Evolutionary conservation across 1,140 invertebrate species (phyloP).

Genomic region (Subanguina moxae): DNA sequence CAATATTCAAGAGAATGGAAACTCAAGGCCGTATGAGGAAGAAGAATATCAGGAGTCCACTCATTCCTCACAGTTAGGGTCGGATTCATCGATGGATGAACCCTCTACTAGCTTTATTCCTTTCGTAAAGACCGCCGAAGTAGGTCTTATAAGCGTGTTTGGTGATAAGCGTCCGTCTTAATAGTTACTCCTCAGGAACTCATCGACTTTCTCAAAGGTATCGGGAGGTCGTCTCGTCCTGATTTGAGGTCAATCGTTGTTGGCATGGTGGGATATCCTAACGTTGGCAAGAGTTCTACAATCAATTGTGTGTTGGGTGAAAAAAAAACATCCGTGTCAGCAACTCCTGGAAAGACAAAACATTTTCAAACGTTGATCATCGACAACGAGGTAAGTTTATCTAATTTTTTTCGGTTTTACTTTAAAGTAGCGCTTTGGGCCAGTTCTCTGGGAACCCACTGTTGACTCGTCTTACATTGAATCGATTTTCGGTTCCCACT

Average conservation of each 20-base stretch:
- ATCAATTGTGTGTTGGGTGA: slow-evolving; percentile 83
- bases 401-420: too few relatives aligned
- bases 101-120: neutral
- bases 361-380: slow-evolving; percentile 69
- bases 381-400: slow-evolving; percentile 28
- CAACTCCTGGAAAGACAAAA: slow-evolving; percentile 93
- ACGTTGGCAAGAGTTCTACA: slow-evolving; percentile 98
- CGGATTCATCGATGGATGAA: neutral
- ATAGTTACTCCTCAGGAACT: slow-evolving; percentile 23
- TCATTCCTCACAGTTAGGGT: neutral
- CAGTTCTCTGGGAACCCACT: too few relatives aligned
- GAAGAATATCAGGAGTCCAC: neutral
- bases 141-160: neutral
- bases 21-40: neutral
- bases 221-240: slow-evolving; percentile 13
- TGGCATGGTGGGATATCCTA: slow-evolving; percentile 91
- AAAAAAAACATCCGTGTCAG: slow-evolving; percentile 91
- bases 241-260: slow-evolving; percentile 66
- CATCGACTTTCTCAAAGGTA: slow-evolving; percentile 33
- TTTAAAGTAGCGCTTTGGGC: neutral
- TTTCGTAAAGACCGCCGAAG: neutral
- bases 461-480: too few relatives aligned
- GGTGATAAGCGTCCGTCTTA: too few relatives aligned
- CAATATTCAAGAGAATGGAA: neutral
- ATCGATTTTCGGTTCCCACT: neutral